Conservation (phyloP, 2,113 vertebrate genomes). For the Gulo gulo region DNA sequence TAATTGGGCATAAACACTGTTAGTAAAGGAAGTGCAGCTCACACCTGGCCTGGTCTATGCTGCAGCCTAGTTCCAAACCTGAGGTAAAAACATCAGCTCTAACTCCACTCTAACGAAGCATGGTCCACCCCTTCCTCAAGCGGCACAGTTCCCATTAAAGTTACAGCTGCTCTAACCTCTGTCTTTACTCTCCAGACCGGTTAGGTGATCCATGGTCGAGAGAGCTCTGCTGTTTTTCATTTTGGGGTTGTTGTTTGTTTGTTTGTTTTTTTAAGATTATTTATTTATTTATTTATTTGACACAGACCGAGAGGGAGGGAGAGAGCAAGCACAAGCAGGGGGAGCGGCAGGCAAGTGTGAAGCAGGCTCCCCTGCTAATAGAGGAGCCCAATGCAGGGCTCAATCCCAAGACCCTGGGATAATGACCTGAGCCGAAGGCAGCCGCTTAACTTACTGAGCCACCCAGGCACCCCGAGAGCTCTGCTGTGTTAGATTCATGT, state of each 20-base stretch:
- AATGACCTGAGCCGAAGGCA: too few relatives aligned
- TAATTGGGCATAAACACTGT: neutral
- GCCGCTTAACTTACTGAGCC: too few relatives aligned
- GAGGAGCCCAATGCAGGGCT: too few relatives aligned
- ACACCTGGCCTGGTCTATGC: neutral
- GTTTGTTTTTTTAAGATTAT: neutral
- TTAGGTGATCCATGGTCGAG: neutral
- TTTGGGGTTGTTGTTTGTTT: too few relatives aligned
- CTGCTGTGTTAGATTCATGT: neutral
- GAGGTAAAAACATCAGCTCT: neutral
- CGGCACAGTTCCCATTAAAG: neutral
- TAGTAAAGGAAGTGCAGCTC: constrained; percentile 22
- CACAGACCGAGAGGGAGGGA: too few relatives aligned
- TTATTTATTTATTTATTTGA: too few relatives aligned
- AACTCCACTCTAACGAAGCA: neutral
- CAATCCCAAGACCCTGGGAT: too few relatives aligned
- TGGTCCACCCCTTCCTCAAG: neutral
- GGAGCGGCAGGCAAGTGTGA: too few relatives aligned
- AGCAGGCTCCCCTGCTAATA: too few relatives aligned
- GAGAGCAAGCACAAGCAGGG: too few relatives aligned
- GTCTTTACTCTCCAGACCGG: neutral
- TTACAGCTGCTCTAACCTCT: neutral
- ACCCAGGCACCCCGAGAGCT: too few relatives aligned
- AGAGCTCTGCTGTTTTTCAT: neutral
- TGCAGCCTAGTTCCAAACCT: neutral